Evolutionary conservation across 2,113 vertebrate genomes (phyloP).

Genomic region (Platichthys flesus): DNA sequence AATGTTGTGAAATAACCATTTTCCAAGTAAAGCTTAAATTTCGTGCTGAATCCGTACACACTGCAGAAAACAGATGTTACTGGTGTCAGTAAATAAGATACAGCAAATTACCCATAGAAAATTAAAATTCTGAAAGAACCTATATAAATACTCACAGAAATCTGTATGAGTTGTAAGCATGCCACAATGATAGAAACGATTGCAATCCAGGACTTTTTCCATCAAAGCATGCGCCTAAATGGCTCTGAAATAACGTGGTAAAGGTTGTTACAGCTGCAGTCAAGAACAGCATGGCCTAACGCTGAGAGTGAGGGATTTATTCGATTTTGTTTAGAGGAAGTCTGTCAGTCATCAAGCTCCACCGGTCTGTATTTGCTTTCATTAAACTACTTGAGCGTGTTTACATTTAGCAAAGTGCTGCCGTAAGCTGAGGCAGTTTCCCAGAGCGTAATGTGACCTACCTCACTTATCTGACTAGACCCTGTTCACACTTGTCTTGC

Average conservation of each 20-base stretch:
- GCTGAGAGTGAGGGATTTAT: neutral
- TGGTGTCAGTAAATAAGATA: neutral
- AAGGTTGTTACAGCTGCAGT: neutral
- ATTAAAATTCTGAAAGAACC: neutral
- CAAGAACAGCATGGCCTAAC: neutral
- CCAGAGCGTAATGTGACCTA: conserved; percentile 47
- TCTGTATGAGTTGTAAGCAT: neutral
- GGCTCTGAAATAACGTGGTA: neutral
- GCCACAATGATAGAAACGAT: neutral
- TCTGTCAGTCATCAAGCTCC: conserved; percentile 9
- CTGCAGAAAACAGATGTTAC: neutral
- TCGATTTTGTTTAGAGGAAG: neutral
- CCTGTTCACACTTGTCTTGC: conserved; percentile 41
- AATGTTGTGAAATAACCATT: neutral
- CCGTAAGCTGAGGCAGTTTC: conserved; percentile 38
- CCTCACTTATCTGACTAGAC: conserved; percentile 50
- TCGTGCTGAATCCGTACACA: too few relatives aligned
- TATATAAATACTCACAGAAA: too few relatives aligned
- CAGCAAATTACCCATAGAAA: neutral
- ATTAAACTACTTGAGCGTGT: conserved; percentile 47
- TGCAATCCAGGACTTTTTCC: neutral
- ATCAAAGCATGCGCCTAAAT: neutral
- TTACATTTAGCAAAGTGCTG: conserved; percentile 46
- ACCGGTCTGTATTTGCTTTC: conserved; percentile 34
- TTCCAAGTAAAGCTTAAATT: neutral